Percentiles rank a stretch among this genome's conserved stretches.
These are phyloP conservation scores for Caranx ignobilis DNA, from an alignment of 2,113 vertebrate genomes.

Conservation along the genomic window DNA sequence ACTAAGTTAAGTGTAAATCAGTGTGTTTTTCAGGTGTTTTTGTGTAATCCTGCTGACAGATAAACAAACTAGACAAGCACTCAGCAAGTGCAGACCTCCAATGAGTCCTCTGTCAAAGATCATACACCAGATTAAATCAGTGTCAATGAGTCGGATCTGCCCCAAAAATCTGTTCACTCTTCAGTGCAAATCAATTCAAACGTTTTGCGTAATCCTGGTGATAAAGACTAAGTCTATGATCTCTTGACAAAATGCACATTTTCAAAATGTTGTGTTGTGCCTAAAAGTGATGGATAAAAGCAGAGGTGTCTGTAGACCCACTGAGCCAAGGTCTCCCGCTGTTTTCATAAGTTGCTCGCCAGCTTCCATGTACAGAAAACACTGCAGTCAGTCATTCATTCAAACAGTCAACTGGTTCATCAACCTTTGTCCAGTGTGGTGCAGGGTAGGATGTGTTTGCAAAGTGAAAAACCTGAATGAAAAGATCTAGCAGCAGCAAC, in stretches of 20 bases:
- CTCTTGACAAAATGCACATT: neutral
- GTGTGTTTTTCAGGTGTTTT: no score
- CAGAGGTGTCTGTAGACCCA: neutral
- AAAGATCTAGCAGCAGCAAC: constrained; percentile 71
- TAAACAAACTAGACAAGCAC: no score
- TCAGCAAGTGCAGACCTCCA: no score
- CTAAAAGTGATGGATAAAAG: no score
- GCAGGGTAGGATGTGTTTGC: constrained; percentile 77
- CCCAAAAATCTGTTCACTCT: no score
- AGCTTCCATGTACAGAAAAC: constrained; percentile 42
- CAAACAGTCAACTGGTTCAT: constrained; percentile 58
- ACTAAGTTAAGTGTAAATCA: no score
- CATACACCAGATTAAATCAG: no score
- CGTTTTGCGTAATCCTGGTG: no score
- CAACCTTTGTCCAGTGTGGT: constrained; percentile 81
- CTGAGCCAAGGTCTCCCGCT: neutral
- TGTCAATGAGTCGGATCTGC: no score
- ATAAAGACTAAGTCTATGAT: neutral
- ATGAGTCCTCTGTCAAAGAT: no score
- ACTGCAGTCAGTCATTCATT: constrained; percentile 65
- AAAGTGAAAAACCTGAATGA: constrained; percentile 80
- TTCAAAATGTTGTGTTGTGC: neutral
- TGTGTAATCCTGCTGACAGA: no score
- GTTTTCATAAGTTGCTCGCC: constrained; percentile 19
- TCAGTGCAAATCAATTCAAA: no score